phyloP scores from a whole-genome alignment of 1,140 invertebrate species.

The Diorhabda carinulata region DNA sequence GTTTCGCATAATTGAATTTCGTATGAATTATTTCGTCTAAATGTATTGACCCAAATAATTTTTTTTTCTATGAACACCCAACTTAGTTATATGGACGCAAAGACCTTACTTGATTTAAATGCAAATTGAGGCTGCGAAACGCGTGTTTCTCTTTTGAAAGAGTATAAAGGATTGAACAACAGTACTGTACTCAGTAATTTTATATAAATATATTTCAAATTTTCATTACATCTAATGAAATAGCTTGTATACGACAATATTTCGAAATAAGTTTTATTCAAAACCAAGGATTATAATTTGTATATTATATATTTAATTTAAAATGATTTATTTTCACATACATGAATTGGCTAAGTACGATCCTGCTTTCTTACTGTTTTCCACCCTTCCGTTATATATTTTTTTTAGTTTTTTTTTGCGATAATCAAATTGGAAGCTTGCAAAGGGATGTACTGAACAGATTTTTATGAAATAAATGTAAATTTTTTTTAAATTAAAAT shows the following conservation, averaged over 20 bases:
- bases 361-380: too few species aligned
- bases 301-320: too few species aligned
- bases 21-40: neutral
- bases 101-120: slow-evolving; percentile 32
- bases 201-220: too few species aligned
- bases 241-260: too few species aligned
- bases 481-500: too few species aligned
- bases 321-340: too few species aligned
- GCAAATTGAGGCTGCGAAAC: slow-evolving; percentile 29
- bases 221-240: too few species aligned
- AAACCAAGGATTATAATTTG: too few species aligned
- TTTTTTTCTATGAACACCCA: neutral
- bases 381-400: neutral
- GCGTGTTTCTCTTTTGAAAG: slow-evolving; percentile 17
- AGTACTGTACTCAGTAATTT: too few species aligned
- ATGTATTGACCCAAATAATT: neutral
- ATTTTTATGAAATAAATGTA: neutral
- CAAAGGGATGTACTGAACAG: neutral
- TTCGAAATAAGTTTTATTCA: too few species aligned
- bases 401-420: slow-evolving; percentile 6
- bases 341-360: too few species aligned
- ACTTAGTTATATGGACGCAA: neutral
- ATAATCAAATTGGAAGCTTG: neutral
- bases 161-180: neutral
- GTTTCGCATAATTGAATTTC: too few species aligned